Evolutionary conservation across 2,888 invertebrate genomes (phyloP).

Genomic region (Pachydiplax longipennis): DNA sequence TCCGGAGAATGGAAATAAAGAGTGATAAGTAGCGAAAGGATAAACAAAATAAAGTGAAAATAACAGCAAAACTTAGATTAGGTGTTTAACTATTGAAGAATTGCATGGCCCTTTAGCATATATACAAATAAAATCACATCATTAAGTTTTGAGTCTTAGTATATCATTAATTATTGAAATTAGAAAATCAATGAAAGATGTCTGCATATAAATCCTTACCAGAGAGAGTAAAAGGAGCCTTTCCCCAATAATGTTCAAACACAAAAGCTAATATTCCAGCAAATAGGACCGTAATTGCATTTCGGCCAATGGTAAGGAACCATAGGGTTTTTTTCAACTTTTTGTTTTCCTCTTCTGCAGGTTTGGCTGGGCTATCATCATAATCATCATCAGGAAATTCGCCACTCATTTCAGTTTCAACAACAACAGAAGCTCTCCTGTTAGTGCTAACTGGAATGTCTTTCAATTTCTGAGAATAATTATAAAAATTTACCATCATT

Average conservation of each 20-base stretch:
- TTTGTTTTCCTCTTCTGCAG: conserved; percentile 17
- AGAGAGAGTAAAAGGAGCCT: conserved; percentile 71
- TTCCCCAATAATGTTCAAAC: conserved; percentile 60
- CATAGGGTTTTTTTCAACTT: conserved; percentile 62
- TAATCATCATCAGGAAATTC: conserved; percentile 27
- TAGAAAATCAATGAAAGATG: too few species aligned
- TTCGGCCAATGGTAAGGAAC: conserved; percentile 79
- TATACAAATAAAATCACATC: too few species aligned
- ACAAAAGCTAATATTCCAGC: conserved; percentile 69
- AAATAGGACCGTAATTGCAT: conserved; percentile 77
- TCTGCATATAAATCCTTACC: conserved; percentile 56
- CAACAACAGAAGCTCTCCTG: neutral
- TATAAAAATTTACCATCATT: neutral
- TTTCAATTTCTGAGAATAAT: conserved; percentile 67
- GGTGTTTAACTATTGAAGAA: too few species aligned
- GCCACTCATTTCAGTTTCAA: too few species aligned
- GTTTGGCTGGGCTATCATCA: conserved; percentile 19
- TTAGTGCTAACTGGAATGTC: conserved; percentile 59
- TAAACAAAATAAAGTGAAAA: too few species aligned
- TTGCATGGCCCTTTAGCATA: too few species aligned
- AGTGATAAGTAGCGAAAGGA: too few species aligned
- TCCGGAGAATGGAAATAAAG: too few species aligned
- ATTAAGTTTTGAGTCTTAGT: too few species aligned
- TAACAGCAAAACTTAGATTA: too few species aligned
- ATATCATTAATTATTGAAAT: too few species aligned